Evolutionary conservation across 2,797 vertebrate species (phyloP).

Genomic region (Enteromius fasciolatus): DNA sequence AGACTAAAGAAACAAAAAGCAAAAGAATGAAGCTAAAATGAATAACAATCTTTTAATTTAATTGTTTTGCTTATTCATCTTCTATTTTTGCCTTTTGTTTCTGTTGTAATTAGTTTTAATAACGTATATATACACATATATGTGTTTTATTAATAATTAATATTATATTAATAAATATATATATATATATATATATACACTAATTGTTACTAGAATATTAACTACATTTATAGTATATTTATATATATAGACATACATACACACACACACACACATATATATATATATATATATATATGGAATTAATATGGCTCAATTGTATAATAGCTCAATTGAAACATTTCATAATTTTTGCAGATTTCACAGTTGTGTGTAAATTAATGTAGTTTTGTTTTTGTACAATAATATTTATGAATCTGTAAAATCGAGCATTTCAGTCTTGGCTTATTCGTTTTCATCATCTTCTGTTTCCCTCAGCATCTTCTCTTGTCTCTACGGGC

Average conservation of each 20-base stretch:
- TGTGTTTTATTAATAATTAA: neutral
- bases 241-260: too few species aligned
- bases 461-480: constrained; percentile 67
- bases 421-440: constrained; percentile 7
- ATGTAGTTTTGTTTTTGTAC: neutral
- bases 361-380: neutral
- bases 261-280: too few species aligned
- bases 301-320: too few species aligned
- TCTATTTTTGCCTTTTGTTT: too few species aligned
- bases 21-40: neutral
- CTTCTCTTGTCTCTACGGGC: constrained; percentile 44
- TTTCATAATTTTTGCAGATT: neutral
- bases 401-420: neutral
- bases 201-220: too few species aligned
- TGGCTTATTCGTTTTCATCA: constrained; percentile 30
- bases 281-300: neutral
- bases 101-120: neutral
- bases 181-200: neutral
- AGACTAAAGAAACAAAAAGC: neutral
- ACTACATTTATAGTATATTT: too few species aligned
- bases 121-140: neutral
- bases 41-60: neutral
- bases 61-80: neutral
- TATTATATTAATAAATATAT: too few species aligned
- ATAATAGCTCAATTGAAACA: neutral